Evolutionary conservation across 2,888 invertebrate genomes (phyloP).

Genomic region (Ephialtes manifestator): DNA sequence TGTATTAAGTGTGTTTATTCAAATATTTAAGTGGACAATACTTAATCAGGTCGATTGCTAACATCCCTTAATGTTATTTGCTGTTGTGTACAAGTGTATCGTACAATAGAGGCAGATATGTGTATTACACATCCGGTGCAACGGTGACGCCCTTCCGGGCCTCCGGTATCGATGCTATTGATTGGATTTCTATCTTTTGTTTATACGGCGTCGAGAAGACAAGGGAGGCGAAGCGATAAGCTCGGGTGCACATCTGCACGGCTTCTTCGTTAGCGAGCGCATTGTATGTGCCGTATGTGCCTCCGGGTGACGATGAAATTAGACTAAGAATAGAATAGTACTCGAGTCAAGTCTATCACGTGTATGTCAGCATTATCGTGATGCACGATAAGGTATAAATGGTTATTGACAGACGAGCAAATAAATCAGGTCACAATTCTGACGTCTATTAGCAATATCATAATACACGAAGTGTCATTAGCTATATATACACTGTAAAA

Average conservation of each 20-base stretch:
- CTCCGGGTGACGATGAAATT: slow-evolving; percentile 53
- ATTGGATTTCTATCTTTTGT: slow-evolving; percentile 66
- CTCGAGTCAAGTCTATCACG: slow-evolving; percentile 13
- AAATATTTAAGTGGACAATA: slow-evolving; percentile 36
- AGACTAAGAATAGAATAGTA: slow-evolving; percentile 36
- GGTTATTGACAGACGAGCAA: slow-evolving; percentile 11
- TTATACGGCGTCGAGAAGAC: slow-evolving; percentile 45
- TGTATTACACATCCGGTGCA: slow-evolving; percentile 11
- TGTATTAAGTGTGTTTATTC: too few species aligned
- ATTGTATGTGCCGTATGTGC: slow-evolving; percentile 22
- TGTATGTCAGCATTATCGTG: slow-evolving; percentile 11
- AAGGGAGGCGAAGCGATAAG: slow-evolving; percentile 33
- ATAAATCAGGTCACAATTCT: slow-evolving; percentile 6
- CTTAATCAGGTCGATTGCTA: slow-evolving; percentile 41
- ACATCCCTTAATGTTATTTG: slow-evolving; percentile 34
- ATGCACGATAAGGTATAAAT: background rate
- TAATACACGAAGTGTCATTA: background rate
- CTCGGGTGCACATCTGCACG: slow-evolving; percentile 10
- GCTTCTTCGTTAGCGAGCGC: slow-evolving; percentile 57
- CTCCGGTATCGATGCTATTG: slow-evolving; percentile 44
- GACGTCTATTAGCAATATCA: background rate
- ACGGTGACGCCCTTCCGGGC: slow-evolving; percentile 6
- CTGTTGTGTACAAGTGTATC: background rate
- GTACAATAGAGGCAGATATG: background rate
- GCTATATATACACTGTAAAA: too few species aligned